phyloP scores from a whole-genome alignment of 2,888 invertebrate species.

The Monopis laevigella region DNA sequence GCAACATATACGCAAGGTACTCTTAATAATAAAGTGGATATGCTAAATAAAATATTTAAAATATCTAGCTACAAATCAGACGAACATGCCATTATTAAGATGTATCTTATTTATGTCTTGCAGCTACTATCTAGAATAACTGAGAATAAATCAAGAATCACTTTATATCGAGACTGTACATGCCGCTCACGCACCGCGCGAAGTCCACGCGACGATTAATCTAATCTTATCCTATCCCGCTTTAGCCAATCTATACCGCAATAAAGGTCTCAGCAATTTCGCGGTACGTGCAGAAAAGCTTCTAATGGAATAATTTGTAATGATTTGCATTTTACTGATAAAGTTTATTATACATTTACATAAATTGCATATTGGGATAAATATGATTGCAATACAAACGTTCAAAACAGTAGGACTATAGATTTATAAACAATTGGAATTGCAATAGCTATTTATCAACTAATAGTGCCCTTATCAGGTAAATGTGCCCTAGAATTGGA shows the following conservation, averaged over 20 bases:
- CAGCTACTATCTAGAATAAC: conserved; percentile 29
- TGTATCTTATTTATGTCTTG: conserved; percentile 1
- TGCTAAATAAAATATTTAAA: too few species aligned
- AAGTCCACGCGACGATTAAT: conserved; percentile 32
- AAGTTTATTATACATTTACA: too few species aligned
- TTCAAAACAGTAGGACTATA: background rate
- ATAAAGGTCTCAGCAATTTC: conserved; percentile 20
- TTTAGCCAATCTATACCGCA: conserved; percentile 13
- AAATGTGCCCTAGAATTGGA: conserved; percentile 32
- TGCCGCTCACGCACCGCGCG: conserved; percentile 29
- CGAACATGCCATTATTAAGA: conserved; percentile 1
- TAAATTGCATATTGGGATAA: too few species aligned
- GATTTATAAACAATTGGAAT: background rate
- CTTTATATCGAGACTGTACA: conserved; percentile 24
- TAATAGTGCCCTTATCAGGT: conserved; percentile 46
- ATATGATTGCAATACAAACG: too few species aligned
- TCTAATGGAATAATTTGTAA: conserved; percentile 34
- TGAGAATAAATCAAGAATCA: conserved; percentile 32
- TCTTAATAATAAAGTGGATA: too few species aligned
- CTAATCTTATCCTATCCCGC: conserved; percentile 25
- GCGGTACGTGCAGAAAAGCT: conserved; percentile 35
- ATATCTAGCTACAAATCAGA: too few species aligned
- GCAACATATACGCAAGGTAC: too few species aligned
- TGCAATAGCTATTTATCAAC: conserved; percentile 26
- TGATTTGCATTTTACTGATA: conserved; percentile 27